Evolutionary conservation across 2,797 vertebrate genomes (phyloP).

Genomic region (Poeciliopsis gracilis): DNA sequence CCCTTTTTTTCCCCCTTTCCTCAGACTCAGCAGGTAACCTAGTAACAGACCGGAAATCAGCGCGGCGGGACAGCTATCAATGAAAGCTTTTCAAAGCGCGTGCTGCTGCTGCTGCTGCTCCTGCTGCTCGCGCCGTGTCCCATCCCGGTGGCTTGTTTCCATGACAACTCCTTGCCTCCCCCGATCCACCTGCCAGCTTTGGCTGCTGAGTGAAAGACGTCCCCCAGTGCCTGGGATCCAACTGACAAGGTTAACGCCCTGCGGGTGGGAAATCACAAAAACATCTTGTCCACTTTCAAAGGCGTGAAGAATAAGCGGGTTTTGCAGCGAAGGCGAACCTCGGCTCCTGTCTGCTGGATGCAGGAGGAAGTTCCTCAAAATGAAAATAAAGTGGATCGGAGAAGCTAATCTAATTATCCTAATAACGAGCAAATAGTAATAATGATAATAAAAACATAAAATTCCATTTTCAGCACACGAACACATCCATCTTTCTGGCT

Average conservation of each 20-base stretch:
- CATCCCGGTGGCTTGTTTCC: conserved; percentile 76
- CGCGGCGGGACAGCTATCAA: conserved; percentile 68
- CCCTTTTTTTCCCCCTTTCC: background rate
- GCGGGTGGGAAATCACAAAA: conserved; percentile 66
- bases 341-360: conserved; percentile 1
- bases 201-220: conserved; percentile 68
- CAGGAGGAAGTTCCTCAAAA: background rate
- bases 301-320: conserved; percentile 44
- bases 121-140: conserved; percentile 56
- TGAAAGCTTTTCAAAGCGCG: conserved; percentile 70
- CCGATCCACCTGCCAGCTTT: conserved; percentile 71
- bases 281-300: conserved; percentile 63
- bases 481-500: background rate
- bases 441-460: background rate
- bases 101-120: conserved; percentile 31
- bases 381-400: background rate
- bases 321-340: conserved; percentile 31
- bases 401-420: background rate
- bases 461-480: background rate
- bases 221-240: conserved; percentile 74
- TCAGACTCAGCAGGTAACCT: conserved; percentile 45
- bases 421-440: background rate
- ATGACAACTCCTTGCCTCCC: conserved; percentile 74
- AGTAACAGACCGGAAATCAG: conserved; percentile 57
- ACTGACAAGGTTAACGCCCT: conserved; percentile 79